Conservation (phyloP, 2,888 invertebrate species). For the Resseliella maxima region DNA sequence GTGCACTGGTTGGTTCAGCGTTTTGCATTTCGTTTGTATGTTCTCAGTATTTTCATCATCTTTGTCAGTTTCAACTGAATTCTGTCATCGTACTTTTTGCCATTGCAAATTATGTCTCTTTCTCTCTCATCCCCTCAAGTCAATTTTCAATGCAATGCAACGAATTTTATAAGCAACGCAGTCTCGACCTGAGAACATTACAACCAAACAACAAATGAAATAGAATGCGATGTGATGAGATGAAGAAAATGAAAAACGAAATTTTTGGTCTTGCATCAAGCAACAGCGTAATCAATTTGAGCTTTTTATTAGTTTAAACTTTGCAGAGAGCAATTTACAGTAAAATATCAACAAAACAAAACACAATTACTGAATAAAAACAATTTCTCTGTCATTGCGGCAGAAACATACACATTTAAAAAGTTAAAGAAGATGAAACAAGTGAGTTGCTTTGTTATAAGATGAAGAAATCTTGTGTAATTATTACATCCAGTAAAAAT, state of each 20-base stretch:
- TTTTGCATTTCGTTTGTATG: neutral
- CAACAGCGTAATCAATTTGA: neutral
- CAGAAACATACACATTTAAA: neutral
- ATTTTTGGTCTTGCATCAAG: neutral
- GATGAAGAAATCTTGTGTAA: neutral
- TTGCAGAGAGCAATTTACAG: neutral
- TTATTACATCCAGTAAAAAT: neutral
- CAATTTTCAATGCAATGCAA: neutral
- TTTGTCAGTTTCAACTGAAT: neutral
- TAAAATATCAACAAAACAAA: slow-evolving; percentile 28
- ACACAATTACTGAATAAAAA: neutral
- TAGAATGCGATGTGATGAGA: too few species aligned
- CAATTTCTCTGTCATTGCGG: neutral
- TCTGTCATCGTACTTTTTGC: too few species aligned
- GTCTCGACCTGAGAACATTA: too few species aligned
- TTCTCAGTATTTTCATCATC: neutral
- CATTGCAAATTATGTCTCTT: too few species aligned
- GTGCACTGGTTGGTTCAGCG: neutral
- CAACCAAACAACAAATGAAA: too few species aligned
- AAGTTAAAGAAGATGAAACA: neutral
- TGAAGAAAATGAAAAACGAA: neutral
- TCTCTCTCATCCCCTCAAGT: neutral
- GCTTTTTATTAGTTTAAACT: slow-evolving; percentile 9
- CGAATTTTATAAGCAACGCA: neutral
- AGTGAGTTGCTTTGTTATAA: neutral